Evolutionary conservation across 2,113 vertebrate species (phyloP).

Genomic region (Corythaixoides concolor): DNA sequence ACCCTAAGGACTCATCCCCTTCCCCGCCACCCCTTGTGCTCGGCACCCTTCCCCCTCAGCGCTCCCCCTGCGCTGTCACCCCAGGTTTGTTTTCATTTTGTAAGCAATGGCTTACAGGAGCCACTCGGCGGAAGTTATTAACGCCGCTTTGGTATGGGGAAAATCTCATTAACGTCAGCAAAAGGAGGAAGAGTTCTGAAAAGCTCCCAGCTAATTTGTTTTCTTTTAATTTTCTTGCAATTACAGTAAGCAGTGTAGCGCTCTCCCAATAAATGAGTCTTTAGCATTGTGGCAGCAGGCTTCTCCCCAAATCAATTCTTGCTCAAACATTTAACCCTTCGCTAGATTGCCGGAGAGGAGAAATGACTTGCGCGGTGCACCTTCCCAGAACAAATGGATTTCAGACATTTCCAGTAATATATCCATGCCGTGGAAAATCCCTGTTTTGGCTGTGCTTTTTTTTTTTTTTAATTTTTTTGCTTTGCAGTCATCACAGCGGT

Average conservation of each 20-base stretch:
- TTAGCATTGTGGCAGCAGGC: constrained; percentile 9
- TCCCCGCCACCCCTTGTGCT: not conserved
- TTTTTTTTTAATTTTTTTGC: not conserved
- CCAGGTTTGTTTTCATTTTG: not conserved
- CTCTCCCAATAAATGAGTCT: constrained; percentile 49
- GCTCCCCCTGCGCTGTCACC: not conserved
- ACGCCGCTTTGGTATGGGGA: constrained; percentile 22
- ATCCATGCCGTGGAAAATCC: constrained; percentile 30
- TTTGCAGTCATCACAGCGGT: constrained; percentile 35
- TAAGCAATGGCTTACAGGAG: not conserved
- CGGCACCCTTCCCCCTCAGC: accelerated
- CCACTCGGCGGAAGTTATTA: constrained; percentile 48
- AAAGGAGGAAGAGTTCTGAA: constrained; percentile 63
- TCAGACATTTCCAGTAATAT: constrained; percentile 38
- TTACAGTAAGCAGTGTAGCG: constrained; percentile 54
- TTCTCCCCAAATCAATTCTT: not conserved
- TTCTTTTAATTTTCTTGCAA: constrained; percentile 69
- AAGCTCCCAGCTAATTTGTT: constrained; percentile 63
- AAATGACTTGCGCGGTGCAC: not conserved
- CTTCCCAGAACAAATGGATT: constrained; percentile 24
- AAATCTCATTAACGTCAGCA: constrained; percentile 69
- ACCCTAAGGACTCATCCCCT: not conserved
- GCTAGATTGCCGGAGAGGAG: not conserved
- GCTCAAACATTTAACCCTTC: constrained; percentile 30
- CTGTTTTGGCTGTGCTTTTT: not conserved